Evolutionary conservation across 2,797 vertebrate species (phyloP).

Genomic region (Cossypha polioptera): DNA sequence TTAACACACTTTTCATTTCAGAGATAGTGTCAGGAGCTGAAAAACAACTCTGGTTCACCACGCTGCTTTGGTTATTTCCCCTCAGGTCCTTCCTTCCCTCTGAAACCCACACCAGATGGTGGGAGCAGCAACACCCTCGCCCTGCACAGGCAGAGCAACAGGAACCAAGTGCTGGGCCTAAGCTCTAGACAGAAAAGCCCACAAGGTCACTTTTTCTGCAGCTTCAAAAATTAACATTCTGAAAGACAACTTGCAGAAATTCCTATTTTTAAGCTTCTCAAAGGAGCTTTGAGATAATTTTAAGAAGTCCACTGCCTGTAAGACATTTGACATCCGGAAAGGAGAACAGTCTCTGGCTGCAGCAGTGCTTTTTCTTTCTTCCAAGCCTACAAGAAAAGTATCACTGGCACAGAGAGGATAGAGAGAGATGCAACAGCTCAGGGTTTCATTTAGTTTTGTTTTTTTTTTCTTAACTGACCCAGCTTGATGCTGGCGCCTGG

Average conservation of each 20-base stretch:
- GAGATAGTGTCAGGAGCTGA: conserved; percentile 23
- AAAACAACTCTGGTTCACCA: background rate
- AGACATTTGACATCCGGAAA: background rate
- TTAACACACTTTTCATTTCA: conserved; percentile 17
- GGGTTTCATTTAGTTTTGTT: background rate
- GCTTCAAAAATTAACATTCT: background rate
- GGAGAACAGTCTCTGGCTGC: background rate
- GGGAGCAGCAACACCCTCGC: background rate
- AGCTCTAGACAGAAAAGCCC: background rate
- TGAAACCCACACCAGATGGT: background rate
- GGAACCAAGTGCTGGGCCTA: background rate
- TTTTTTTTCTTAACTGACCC: background rate
- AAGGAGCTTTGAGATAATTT: background rate
- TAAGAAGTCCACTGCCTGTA: background rate
- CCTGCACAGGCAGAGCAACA: background rate
- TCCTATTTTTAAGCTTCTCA: conserved; percentile 26
- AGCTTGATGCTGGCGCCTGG: background rate
- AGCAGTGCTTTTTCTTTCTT: background rate
- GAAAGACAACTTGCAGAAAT: background rate
- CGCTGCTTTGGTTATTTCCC: background rate
- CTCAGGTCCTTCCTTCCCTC: background rate
- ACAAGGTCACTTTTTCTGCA: background rate
- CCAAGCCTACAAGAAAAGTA: background rate
- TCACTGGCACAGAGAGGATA: background rate
- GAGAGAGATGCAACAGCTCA: background rate